Conservation (phyloP, 1,140 invertebrate genomes). For the Psilanteris sp. region DNA sequence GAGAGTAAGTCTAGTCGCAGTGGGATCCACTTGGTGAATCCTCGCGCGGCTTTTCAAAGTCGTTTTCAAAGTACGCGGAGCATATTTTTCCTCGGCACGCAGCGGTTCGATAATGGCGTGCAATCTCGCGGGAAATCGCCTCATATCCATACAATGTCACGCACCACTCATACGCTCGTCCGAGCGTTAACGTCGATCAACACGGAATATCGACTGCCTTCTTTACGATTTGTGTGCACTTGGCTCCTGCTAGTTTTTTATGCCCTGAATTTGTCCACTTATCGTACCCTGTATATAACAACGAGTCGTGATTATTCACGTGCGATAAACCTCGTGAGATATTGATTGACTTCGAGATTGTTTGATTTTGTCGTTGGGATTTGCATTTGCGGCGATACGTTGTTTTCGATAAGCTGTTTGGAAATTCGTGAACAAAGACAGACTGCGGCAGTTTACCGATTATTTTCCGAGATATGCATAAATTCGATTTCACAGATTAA, state of each 20-base stretch:
- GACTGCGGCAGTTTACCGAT: not conserved
- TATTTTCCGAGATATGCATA: constrained; percentile 5
- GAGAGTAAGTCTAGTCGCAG: too few relatives aligned
- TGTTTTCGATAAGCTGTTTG: constrained; percentile 28
- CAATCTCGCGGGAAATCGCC: constrained; percentile 72
- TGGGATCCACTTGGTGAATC: too few relatives aligned
- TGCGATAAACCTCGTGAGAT: constrained; percentile 26
- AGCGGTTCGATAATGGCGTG: constrained; percentile 24
- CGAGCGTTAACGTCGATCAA: constrained; percentile 57
- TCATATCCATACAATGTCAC: constrained; percentile 80
- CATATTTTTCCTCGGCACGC: constrained; percentile 52
- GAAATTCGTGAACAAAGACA: constrained; percentile 14
- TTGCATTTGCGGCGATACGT: constrained; percentile 25
- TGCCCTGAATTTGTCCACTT: constrained; percentile 55
- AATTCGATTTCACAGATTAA: constrained; percentile 10
- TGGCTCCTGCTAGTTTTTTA: constrained; percentile 12
- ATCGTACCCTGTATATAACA: constrained; percentile 34
- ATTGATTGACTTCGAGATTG: constrained; percentile 40
- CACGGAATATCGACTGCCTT: constrained; percentile 54
- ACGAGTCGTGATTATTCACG: constrained; percentile 22
- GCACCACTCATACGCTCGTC: constrained; percentile 66
- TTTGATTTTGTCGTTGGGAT: constrained; percentile 44
- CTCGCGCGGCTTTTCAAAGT: not conserved
- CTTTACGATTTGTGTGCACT: constrained; percentile 55
- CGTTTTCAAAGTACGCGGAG: constrained; percentile 1